Conservation (phyloP, 2,113 vertebrate genomes). For the Psilopogon haemacephalus region DNA sequence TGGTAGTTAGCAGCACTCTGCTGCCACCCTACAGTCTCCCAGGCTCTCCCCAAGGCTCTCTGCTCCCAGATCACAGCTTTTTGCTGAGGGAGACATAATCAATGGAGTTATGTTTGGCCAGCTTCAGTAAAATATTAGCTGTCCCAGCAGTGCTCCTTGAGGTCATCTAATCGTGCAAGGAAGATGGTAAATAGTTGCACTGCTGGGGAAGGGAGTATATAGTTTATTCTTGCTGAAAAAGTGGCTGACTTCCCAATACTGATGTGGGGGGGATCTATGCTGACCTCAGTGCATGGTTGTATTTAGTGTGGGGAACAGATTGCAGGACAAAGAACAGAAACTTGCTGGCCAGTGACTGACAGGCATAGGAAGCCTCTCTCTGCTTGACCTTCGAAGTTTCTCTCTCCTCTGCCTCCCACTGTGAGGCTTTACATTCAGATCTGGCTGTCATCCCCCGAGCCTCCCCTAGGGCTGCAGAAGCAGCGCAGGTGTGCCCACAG, state of each 20-base stretch:
- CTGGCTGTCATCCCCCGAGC: background rate
- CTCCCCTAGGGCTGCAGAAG: accelerated
- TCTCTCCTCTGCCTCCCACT: background rate
- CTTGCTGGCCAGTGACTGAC: background rate
- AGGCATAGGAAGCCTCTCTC: background rate
- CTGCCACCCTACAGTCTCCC: background rate
- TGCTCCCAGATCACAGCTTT: background rate
- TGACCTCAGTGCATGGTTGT: background rate
- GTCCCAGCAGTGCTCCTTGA: background rate
- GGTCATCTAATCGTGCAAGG: background rate
- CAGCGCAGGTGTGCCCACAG: background rate
- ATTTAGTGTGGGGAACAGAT: background rate
- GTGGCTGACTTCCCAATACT: background rate
- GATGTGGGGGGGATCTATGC: accelerated
- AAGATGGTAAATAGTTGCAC: background rate
- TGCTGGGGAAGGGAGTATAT: background rate
- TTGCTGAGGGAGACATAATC: background rate
- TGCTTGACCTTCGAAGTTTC: background rate
- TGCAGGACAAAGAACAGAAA: background rate
- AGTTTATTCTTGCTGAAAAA: background rate
- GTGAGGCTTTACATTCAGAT: background rate
- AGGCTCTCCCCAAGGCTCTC: background rate
- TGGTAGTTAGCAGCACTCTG: background rate
- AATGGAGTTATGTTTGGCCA: background rate
- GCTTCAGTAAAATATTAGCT: background rate